These are phyloP conservation scores for Drosophila cognata DNA, from an alignment of 2,888 invertebrate genomes.

Conservation along the genomic window DNA sequence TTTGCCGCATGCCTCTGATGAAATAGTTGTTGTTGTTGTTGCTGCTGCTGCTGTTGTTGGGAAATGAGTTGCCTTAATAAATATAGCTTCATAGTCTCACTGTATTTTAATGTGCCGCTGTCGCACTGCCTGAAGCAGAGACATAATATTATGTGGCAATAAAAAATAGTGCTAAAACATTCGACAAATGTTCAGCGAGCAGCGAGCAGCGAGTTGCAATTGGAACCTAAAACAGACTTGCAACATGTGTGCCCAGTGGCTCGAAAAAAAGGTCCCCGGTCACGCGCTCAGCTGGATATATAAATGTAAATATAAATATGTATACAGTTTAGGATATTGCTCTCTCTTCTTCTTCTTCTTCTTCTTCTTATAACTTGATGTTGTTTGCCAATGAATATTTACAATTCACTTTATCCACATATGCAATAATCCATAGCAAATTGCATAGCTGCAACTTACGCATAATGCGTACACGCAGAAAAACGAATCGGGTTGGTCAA, in stretches of 20 bases:
- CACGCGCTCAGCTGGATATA: conserved; percentile 65
- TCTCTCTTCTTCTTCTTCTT: neutral
- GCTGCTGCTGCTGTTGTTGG: conserved; percentile 32
- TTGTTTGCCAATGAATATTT: conserved; percentile 30
- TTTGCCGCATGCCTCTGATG: conserved; percentile 61
- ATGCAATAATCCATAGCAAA: conserved; percentile 14
- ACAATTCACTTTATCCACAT: conserved; percentile 25
- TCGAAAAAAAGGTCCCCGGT: conserved; percentile 68
- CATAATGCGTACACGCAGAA: conserved; percentile 42
- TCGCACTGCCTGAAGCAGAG: conserved; percentile 26
- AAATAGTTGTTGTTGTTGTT: conserved; percentile 15
- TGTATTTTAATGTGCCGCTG: conserved; percentile 45
- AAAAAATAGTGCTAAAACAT: conserved; percentile 82
- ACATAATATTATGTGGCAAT: conserved; percentile 69
- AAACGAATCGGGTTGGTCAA: no score
- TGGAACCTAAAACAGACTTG: conserved; percentile 76
- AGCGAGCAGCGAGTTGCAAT: conserved; percentile 14
- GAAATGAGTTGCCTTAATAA: conserved; percentile 76
- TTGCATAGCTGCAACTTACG: conserved; percentile 44
- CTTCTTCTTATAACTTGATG: conserved; percentile 7
- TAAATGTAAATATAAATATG: conserved; percentile 19
- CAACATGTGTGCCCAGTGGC: conserved; percentile 83
- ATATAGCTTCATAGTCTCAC: conserved; percentile 73
- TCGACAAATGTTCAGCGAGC: conserved; percentile 68
- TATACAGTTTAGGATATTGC: conserved; percentile 31